Base-by-base conservation (phyloP, 2,888 invertebrate species). In the Alloplasta piceator region DNA sequence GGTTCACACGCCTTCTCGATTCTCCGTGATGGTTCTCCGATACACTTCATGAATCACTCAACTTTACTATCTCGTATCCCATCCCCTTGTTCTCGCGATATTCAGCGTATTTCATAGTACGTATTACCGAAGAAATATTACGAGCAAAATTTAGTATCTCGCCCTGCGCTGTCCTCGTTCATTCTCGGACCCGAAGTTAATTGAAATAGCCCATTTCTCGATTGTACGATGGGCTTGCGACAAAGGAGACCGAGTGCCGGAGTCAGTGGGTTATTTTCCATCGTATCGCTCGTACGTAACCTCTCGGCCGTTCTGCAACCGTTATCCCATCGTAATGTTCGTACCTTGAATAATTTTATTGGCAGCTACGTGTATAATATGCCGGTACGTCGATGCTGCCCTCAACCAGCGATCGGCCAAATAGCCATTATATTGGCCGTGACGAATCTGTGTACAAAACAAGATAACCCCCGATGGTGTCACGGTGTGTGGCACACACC, bases 341-440 rank as follows among this genome's bases (percentile, higher is more conserved):
- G 78, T 89, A 91, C 91, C 92, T 89, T 89, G 91, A 86, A 91
- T 91, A 91, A 92, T 92, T 91, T 91, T 90, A 91, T 91, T 90
- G 89, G 87, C 86, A 77, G 73, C 60, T 41, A 6, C 16, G 26
- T 26, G 6, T 83, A 83, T 26, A 26, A 1, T 26, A 26, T 26
- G 79, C 83, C 84, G 70, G 84, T 83, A 84, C 75, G 81, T 77
- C 70, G 78, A 72, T 43, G 58, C 74, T 78, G 55, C 46, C 41
- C 38, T 58, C 71, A 80, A 77, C 71, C 78, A 64, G 70, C 71
- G 87, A 89, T 90, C 86, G 87, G 88, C 87, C 87, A 88, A 89
- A 91, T 86, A 87, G 88, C 88, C 87, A 83, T 91, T 90, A 88
- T 90, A 92, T 92, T 91, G 86, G 86, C 87, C 90, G 87, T 90